Base-by-base conservation (phyloP, 2,113 vertebrate species). In the Cnemophilus loriae region DNA sequence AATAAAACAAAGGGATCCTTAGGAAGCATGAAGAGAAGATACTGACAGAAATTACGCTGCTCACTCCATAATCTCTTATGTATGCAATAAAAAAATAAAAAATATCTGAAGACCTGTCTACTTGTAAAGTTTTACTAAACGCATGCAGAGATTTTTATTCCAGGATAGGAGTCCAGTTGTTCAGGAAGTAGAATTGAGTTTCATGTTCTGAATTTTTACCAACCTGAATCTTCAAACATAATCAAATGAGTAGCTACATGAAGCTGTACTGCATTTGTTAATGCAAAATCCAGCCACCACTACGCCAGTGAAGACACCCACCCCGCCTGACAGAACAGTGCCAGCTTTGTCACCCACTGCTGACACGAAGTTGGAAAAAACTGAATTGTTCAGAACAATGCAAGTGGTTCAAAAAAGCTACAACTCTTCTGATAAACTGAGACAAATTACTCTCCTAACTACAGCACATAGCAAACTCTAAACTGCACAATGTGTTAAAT, bases 81-180 rank as follows among this genome's bases (percentile, higher is more conserved):
- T 11, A 33, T 30, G 26, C 11, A 61, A 47, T 27, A 32, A 76
- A 91, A 76, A 91, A 50, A 9, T 6, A 86, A 75, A 47, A 84
- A 86, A 16, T 41, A 49, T 2, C 6, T 3, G 0, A 85, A 86
- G 3, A 32, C 10, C 9, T 82, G 15, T 15, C 35, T 78, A 26
- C 17, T 24, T 70, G 11, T 27, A 19, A 67, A 60, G 21, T 32
- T 93, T 70, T 35, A 47, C 24, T 41, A 74, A 75, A 32, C 2
- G 5, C 24, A 46, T 6, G 7, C 12, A 71, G 20, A 23, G 4
- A 60, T 57, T 64, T 83, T 73, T n/a, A 87, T 32, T 73, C 10
- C 0, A 2, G 7, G 4, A 1, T 55, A 74, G 21, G 9, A 37
- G 4, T 15, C 13, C 3, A 7, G 35, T 9, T 79, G 32, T 28